Evolutionary conservation across 2,113 vertebrate genomes (phyloP).

Genomic region (Rhea pennata): DNA sequence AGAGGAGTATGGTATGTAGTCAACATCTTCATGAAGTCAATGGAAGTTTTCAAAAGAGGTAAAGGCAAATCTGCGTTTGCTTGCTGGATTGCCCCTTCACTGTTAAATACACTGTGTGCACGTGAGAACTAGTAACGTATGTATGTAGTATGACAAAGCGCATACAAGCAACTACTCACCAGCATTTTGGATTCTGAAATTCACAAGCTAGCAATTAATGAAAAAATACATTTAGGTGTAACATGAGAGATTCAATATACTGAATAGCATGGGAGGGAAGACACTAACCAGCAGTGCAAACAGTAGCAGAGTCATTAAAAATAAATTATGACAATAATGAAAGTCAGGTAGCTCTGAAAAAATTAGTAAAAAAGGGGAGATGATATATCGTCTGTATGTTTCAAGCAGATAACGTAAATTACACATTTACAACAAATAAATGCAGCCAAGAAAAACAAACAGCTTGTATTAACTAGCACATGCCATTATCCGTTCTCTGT

Average conservation of each 20-base stretch:
- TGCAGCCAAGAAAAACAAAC: constrained; percentile 51
- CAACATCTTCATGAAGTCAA: neutral
- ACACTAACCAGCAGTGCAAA: constrained; percentile 36
- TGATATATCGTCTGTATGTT: neutral
- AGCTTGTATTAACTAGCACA: constrained; percentile 48
- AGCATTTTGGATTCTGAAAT: constrained; percentile 43
- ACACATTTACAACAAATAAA: constrained; percentile 54
- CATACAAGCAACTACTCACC: constrained; percentile 70
- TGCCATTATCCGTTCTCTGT: constrained; percentile 62
- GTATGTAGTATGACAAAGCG: constrained; percentile 7
- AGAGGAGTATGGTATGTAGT: neutral
- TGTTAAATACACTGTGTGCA: constrained; percentile 62
- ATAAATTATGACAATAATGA: constrained; percentile 3
- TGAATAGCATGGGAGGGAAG: neutral
- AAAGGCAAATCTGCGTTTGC: constrained; percentile 31
- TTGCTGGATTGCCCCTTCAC: constrained; percentile 56
- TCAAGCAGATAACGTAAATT: constrained; percentile 57
- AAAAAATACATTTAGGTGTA: constrained; percentile 48
- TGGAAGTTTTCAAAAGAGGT: constrained; percentile 48
- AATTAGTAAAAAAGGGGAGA: constrained; percentile 22
- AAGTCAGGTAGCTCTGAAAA: constrained; percentile 24
- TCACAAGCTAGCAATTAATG: constrained; percentile 37
- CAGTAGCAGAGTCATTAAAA: constrained; percentile 38
- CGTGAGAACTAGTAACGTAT: constrained; percentile 54
- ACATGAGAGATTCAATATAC: constrained; percentile 28